These are phyloP conservation scores for Dynastes maya DNA, from an alignment of 2,888 invertebrate genomes.

Conservation along the genomic window DNA sequence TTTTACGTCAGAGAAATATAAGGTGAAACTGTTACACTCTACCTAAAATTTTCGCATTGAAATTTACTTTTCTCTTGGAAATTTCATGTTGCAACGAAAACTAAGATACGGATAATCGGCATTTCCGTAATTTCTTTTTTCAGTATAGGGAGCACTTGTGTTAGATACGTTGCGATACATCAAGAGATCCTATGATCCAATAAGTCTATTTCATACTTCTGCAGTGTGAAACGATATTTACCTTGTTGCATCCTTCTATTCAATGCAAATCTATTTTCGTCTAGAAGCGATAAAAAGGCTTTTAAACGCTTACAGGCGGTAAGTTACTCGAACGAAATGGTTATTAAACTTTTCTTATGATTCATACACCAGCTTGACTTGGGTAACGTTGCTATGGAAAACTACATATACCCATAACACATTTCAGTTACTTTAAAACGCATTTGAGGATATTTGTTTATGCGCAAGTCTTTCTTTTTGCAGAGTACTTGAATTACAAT, in stretches of 20 bases:
- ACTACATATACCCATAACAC: not conserved
- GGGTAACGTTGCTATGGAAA: not conserved
- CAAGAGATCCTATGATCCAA: not conserved
- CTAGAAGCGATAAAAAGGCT: not conserved
- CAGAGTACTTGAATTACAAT: not conserved
- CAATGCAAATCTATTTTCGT: conserved; percentile 19
- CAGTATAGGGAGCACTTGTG: too few species aligned
- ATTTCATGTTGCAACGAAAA: too few species aligned
- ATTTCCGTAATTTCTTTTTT: too few species aligned
- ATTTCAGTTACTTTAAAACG: not conserved
- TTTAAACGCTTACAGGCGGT: not conserved
- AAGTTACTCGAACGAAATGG: not conserved
- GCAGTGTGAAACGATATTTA: not conserved
- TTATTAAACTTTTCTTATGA: not conserved
- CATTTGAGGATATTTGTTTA: not conserved
- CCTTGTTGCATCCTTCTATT: conserved; percentile 1
- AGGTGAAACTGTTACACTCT: too few species aligned
- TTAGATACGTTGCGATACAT: not conserved
- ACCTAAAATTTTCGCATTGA: too few species aligned
- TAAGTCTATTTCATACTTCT: not conserved
- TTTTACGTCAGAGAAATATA: too few species aligned
- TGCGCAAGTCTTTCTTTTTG: not conserved
- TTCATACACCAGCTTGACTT: too few species aligned
- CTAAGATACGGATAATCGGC: too few species aligned
- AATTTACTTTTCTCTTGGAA: too few species aligned